Evolutionary conservation across 1,140 invertebrate species (phyloP).

Genomic region (Heliconius himera): DNA sequence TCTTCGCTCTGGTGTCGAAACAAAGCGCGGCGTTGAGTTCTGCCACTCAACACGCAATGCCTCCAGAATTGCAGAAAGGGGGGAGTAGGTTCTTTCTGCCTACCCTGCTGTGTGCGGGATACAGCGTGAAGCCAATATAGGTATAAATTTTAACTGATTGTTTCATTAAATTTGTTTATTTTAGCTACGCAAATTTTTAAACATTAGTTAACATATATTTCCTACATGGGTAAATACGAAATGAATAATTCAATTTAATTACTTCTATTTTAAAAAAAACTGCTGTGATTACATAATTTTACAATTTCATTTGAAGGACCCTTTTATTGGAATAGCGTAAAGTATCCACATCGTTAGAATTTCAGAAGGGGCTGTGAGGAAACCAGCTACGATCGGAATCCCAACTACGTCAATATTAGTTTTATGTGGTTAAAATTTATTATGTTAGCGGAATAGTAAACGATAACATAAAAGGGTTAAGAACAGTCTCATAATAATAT

Average conservation of each 20-base stretch:
- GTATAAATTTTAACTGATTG: too few relatives aligned
- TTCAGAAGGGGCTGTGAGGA: conserved; percentile 11
- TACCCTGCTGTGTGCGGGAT: too few relatives aligned
- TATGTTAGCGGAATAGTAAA: background rate
- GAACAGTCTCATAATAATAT: background rate
- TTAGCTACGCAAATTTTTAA: background rate
- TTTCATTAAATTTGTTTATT: too few relatives aligned
- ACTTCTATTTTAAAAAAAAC: background rate
- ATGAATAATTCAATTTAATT: background rate
- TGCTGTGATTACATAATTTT: background rate
- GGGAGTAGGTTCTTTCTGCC: too few relatives aligned
- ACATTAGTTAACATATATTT: background rate
- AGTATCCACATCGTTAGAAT: conserved; percentile 24
- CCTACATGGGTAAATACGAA: background rate
- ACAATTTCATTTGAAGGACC: background rate
- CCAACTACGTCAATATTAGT: conserved; percentile 28
- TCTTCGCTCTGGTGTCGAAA: too few relatives aligned
- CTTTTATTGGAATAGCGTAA: conserved; percentile 19
- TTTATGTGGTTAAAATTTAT: conserved; percentile 28
- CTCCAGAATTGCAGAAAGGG: too few relatives aligned
- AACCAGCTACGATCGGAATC: conserved; percentile 23
- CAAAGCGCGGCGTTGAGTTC: too few relatives aligned
- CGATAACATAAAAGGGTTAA: background rate
- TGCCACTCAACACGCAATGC: too few relatives aligned
- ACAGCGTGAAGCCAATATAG: too few relatives aligned